Percentiles rank a stretch among this genome's conserved stretches.
Evolutionary conservation across 2,113 vertebrate species (phyloP).

Genomic region (Varanus komodoensis): DNA sequence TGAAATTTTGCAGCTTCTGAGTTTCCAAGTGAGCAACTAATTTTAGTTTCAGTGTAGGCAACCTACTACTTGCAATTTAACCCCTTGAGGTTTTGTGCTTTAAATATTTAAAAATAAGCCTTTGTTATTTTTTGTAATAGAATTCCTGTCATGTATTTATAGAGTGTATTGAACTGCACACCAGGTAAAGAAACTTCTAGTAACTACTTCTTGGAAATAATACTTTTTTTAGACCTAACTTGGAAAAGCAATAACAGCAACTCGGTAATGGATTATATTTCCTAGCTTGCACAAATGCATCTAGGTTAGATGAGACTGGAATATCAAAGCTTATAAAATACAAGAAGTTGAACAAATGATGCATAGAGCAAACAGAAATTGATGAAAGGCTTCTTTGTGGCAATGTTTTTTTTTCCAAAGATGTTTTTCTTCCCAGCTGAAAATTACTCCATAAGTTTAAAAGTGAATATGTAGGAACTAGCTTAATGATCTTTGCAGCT

Average conservation of each 20-base stretch:
- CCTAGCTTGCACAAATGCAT: slow-evolving; percentile 73
- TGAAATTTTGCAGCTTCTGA: background rate
- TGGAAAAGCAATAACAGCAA: background rate
- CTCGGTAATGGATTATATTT: slow-evolving; percentile 66
- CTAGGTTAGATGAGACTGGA: slow-evolving; percentile 75
- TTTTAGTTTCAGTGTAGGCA: background rate
- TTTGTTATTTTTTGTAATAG: background rate
- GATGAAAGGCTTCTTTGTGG: slow-evolving; percentile 69
- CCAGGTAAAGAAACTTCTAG: slow-evolving; percentile 2
- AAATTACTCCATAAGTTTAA: slow-evolving; percentile 62
- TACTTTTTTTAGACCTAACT: slow-evolving; percentile 3
- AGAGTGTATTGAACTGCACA: background rate
- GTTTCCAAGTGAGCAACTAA: background rate
- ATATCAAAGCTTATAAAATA: slow-evolving; percentile 71
- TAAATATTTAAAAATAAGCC: background rate
- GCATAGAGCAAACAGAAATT: slow-evolving; percentile 60
- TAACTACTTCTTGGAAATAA: background rate
- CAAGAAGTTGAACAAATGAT: slow-evolving; percentile 66
- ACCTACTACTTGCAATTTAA: background rate
- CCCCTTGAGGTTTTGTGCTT: background rate
- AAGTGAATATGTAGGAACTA: slow-evolving; percentile 56
- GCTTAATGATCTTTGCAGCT: slow-evolving; percentile 51
- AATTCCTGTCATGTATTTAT: background rate
- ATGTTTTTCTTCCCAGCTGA: slow-evolving; percentile 18
- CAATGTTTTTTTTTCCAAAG: background rate